A percentile compares a stretch with the other conserved stretches of the same genome.
phyloP scores from a whole-genome alignment of 2,797 vertebrate species.

The Mastacembelus armatus region DNA sequence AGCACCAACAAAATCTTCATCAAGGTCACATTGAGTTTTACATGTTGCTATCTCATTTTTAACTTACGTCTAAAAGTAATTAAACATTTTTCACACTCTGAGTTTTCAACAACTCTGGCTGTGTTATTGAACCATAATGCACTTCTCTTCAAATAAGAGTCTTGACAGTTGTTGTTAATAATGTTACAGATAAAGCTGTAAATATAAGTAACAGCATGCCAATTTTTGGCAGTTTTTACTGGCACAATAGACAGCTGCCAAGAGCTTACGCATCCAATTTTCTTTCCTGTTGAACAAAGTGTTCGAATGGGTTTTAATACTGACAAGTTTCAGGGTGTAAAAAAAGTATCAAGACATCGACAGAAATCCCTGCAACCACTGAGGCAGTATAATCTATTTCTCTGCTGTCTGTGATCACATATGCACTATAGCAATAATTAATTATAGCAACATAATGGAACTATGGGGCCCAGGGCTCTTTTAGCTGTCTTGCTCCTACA shows the following conservation, averaged over 20 bases:
- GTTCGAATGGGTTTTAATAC: background rate
- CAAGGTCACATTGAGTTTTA: conserved; percentile 55
- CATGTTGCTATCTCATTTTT: conserved; percentile 19
- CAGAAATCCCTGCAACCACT: background rate
- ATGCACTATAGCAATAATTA: background rate
- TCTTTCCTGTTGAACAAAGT: background rate
- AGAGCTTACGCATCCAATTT: conserved; percentile 2
- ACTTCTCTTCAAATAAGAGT: conserved; percentile 3
- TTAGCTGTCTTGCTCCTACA: too few relatives aligned
- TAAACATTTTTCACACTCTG: conserved; percentile 28
- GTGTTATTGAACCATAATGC: conserved; percentile 3
- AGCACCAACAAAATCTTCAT: conserved; percentile 8
- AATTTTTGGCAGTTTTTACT: background rate
- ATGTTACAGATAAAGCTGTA: background rate
- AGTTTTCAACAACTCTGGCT: conserved; percentile 12
- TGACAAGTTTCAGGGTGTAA: background rate
- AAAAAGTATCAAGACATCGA: background rate
- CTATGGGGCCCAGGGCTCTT: background rate
- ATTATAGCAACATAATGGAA: background rate
- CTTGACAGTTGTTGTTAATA: background rate
- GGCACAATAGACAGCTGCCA: background rate
- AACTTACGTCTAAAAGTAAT: conserved; percentile 40
- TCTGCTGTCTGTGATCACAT: background rate
- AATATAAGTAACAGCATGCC: background rate
- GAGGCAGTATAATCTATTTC: background rate